phyloP scores from a whole-genome alignment of 37 sponge, comb jelly and placozoan species.

The Diacarnus erythraeanus region DNA sequence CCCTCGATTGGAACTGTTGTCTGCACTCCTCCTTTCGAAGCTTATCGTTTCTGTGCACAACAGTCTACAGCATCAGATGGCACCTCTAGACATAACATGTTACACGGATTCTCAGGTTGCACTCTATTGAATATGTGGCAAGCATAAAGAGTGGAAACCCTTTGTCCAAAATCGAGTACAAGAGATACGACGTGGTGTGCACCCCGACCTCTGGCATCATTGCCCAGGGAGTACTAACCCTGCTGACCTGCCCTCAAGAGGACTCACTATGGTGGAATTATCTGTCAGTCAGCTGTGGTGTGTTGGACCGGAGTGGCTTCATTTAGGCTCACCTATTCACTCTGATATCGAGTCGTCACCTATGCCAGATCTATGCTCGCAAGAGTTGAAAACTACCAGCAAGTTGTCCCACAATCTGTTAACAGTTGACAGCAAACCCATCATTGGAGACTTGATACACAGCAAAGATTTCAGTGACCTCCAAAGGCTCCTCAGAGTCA shows the following conservation, averaged over 20 bases:
- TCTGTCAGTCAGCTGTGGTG: constrained; percentile 50
- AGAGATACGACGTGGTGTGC: too few species aligned
- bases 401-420: too few species aligned
- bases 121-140: constrained; percentile 45
- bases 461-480: constrained; percentile 32
- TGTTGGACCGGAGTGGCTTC: too few species aligned
- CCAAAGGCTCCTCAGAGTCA: constrained; percentile 40
- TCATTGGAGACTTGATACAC: constrained; percentile 9
- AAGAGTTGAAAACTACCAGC: too few species aligned
- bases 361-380: too few species aligned
- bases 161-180: too few species aligned
- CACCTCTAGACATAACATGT: constrained; percentile 21
- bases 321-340: too few species aligned
- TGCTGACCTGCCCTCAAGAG: constrained; percentile 47
- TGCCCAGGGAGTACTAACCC: too few species aligned
- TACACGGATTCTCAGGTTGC: constrained; percentile 62
- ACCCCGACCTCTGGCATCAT: constrained; percentile 49
- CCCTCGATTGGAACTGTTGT: constrained; percentile 49
- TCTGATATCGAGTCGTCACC: too few species aligned
- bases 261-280: constrained; percentile 19
- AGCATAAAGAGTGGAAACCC: too few species aligned
- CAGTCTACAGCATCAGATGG: too few species aligned
- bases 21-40: constrained; percentile 41
- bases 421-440: constrained; percentile 8
- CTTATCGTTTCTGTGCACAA: constrained; percentile 24